Evolutionary conservation across 1,140 invertebrate genomes (phyloP).

Genomic region (Pseudomyrmex sp.): DNA sequence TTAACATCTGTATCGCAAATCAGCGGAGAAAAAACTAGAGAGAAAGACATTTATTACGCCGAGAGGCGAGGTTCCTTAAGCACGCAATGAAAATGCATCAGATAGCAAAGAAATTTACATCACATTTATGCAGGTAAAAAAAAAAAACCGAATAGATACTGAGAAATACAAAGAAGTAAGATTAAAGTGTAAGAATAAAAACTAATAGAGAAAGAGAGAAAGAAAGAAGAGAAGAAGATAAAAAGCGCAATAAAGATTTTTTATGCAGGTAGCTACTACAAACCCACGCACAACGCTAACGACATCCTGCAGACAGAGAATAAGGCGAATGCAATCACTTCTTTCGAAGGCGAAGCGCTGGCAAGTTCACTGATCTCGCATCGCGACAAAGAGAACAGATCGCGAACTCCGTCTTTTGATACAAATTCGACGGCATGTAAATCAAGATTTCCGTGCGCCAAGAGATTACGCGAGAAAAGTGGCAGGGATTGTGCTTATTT

Average conservation of each 20-base stretch:
- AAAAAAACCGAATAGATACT: not conserved
- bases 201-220: not conserved
- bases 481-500: constrained; percentile 27
- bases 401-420: constrained; percentile 10
- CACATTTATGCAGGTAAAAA: not conserved
- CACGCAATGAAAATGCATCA: constrained; percentile 19
- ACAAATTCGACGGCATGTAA: not conserved
- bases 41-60: constrained; percentile 14
- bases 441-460: constrained; percentile 10
- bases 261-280: constrained; percentile 1
- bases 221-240: constrained; percentile 1
- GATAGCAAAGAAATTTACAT: constrained; percentile 3
- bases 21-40: not conserved
- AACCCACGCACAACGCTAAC: constrained; percentile 6
- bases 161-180: not conserved
- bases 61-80: constrained; percentile 14
- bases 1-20: constrained; percentile 9
- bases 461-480: constrained; percentile 1
- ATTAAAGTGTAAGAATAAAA: not conserved
- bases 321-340: constrained; percentile 45
- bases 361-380: constrained; percentile 21
- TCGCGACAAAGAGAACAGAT: not conserved
- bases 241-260: constrained; percentile 11
- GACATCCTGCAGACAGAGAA: constrained; percentile 33
- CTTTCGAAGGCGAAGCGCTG: constrained; percentile 32